A percentile compares a stretch with the other conserved stretches of the same genome.
Conservation (phyloP, 2,888 invertebrate genomes). For the Tipula helvola region DNA sequence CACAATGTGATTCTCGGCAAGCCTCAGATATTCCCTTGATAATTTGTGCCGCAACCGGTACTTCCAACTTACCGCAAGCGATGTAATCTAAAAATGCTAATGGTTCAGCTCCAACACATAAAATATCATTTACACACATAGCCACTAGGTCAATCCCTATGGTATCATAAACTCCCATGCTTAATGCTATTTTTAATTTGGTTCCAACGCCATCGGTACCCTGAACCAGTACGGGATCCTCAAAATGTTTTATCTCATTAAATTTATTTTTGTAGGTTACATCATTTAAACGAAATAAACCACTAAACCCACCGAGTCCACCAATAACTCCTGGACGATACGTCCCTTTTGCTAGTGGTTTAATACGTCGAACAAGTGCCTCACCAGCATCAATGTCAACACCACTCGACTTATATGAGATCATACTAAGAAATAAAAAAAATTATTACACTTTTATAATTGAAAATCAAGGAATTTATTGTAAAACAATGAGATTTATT, state of each 20-base stretch:
- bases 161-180: slow-evolving; percentile 61
- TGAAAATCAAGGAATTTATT: slow-evolving; percentile 9
- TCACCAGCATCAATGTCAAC: slow-evolving; percentile 93
- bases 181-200: slow-evolving; percentile 84
- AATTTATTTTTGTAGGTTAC: slow-evolving; percentile 34
- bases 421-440: slow-evolving; percentile 19
- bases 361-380: slow-evolving; percentile 67
- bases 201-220: slow-evolving; percentile 96
- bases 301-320: slow-evolving; percentile 85
- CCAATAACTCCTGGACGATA: slow-evolving; percentile 67
- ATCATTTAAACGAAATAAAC: slow-evolving; percentile 73
- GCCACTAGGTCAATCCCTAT: slow-evolving; percentile 94
- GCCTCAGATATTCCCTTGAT: slow-evolving; percentile 81
- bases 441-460: background rate
- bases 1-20: slow-evolving; percentile 74
- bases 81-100: slow-evolving; percentile 95
- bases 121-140: slow-evolving; percentile 94
- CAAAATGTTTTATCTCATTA: slow-evolving; percentile 38
- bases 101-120: slow-evolving; percentile 92
- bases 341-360: slow-evolving; percentile 68
- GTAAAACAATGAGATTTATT: background rate
- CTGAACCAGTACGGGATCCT: slow-evolving; percentile 79
- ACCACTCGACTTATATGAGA: slow-evolving; percentile 82
- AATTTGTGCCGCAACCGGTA: slow-evolving; percentile 61
- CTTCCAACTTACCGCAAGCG: slow-evolving; percentile 77